Evolutionary conservation across 2,888 invertebrate genomes (phyloP).

Genomic region (Caenorhabditis wallacei): DNA sequence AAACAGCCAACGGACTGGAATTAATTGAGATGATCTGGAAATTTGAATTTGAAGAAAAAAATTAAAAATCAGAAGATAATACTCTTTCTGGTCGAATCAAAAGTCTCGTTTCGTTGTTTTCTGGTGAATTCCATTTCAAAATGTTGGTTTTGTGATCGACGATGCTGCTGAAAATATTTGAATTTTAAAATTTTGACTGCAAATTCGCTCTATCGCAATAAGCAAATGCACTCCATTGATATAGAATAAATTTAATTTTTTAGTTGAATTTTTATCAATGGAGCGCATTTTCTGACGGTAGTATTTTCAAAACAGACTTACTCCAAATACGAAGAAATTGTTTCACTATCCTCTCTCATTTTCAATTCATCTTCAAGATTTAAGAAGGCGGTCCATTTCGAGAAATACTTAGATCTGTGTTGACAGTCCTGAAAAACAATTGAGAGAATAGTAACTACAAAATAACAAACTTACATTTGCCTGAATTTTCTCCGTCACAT

Average conservation of each 20-base stretch:
- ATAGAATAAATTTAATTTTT: neutral
- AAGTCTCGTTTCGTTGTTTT: neutral
- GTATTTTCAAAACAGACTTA: no score
- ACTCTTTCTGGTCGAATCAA: slow-evolving; percentile 21
- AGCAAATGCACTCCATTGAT: no score
- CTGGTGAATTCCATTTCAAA: slow-evolving; percentile 12
- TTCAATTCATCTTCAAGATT: slow-evolving; percentile 55
- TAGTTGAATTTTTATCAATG: neutral
- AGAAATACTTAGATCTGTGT: slow-evolving; percentile 42
- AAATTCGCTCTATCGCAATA: no score
- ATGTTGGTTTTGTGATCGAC: slow-evolving; percentile 32
- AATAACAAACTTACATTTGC: slow-evolving; percentile 24
- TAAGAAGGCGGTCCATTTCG: slow-evolving; percentile 59
- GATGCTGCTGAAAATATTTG: slow-evolving; percentile 38
- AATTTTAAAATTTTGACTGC: no score
- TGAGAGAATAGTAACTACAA: neutral
- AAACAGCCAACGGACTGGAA: neutral
- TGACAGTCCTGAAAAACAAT: slow-evolving; percentile 54
- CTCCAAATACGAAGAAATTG: slow-evolving; percentile 15
- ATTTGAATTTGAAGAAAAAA: neutral
- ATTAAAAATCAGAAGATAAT: neutral
- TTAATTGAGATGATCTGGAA: slow-evolving; percentile 16
- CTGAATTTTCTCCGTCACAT: neutral
- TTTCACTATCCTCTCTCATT: slow-evolving; percentile 27
- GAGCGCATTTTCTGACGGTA: neutral